A percentile compares a stretch with the other conserved stretches of the same genome.
phyloP scores from a whole-genome alignment of 2,113 vertebrate genomes.

The Varanus salvator region DNA sequence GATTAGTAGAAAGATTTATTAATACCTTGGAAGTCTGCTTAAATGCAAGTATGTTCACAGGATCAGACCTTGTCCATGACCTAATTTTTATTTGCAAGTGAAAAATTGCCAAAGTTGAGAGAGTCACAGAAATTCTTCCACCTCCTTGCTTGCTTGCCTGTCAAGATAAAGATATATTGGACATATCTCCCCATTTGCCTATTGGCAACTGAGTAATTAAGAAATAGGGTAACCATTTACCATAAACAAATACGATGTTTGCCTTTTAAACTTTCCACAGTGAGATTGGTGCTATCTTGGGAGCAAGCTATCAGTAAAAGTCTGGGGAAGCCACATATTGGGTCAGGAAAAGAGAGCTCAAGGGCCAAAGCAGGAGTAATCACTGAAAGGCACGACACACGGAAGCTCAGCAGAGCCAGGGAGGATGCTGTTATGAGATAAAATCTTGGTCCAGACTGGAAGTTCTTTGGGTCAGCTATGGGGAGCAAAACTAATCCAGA shows the following conservation, averaged over 20 bases:
- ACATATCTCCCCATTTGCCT: background rate
- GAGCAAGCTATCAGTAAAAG: background rate
- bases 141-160: background rate
- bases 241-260: background rate
- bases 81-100: constrained; percentile 37
- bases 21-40: constrained; percentile 6
- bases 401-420: background rate
- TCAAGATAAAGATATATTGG: background rate
- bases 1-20: background rate
- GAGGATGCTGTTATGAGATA: background rate
- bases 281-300: background rate
- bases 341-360: background rate
- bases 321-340: background rate
- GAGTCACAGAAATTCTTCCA: constrained; percentile 50
- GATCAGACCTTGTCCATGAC: constrained; percentile 20
- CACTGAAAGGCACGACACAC: too few species aligned
- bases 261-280: background rate
- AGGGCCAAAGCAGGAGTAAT: background rate
- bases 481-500: background rate
- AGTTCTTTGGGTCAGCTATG: background rate
- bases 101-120: constrained; percentile 50
- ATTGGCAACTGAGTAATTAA: background rate
- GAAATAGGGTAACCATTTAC: background rate
- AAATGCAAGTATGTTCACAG: constrained; percentile 45
- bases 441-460: background rate